These are phyloP conservation scores for Myrmecobius fasciatus DNA, from an alignment of 2,113 vertebrate genomes.

Conservation along the genomic window DNA sequence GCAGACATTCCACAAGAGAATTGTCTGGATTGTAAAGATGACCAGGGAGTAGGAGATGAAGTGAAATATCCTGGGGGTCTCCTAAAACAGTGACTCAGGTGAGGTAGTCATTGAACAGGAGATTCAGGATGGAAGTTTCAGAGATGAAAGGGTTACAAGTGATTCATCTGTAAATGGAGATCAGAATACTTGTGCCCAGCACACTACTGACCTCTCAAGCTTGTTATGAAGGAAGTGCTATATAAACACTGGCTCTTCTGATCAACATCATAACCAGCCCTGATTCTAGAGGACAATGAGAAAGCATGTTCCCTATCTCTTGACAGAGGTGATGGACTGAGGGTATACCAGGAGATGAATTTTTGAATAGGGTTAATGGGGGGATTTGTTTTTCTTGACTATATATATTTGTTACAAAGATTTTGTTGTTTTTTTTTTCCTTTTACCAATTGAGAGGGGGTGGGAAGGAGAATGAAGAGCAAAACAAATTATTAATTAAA, in stretches of 20 bases:
- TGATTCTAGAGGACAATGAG: neutral
- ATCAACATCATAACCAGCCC: neutral
- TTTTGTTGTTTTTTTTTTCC: neutral
- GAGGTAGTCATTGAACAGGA: neutral
- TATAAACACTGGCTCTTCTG: neutral
- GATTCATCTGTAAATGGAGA: neutral
- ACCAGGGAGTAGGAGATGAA: neutral
- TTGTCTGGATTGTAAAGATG: neutral
- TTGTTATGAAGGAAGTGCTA: neutral
- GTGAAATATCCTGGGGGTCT: neutral
- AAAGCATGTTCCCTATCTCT: neutral
- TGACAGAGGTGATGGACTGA: neutral
- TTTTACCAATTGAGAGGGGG: neutral
- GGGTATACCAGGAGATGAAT: neutral
- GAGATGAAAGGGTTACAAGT: neutral
- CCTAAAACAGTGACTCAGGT: neutral
- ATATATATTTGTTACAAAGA: neutral
- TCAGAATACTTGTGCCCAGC: neutral
- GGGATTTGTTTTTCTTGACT: neutral
- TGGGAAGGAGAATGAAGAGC: neutral
- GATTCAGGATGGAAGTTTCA: neutral
- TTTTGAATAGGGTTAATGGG: neutral
- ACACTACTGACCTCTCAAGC: neutral
- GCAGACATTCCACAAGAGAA: neutral
- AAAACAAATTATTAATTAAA: neutral